Base-by-base conservation (phyloP, 2,113 vertebrate genomes). In the Micronycteris hirsuta region DNA sequence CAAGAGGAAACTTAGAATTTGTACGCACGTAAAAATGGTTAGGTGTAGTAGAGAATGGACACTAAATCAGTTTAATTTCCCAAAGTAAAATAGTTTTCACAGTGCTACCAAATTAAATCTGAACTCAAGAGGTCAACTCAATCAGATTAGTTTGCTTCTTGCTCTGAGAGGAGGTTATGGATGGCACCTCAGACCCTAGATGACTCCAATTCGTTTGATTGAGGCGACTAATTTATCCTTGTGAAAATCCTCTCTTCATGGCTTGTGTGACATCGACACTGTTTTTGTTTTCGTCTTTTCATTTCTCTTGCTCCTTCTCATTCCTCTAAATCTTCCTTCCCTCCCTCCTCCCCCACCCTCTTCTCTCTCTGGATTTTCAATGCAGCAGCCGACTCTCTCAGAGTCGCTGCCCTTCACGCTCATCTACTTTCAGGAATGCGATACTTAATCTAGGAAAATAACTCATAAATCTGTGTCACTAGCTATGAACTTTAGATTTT, bases 91-190 rank as follows among this genome's bases (percentile, higher is more conserved):
- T 33, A 78, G 19, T 91, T 96, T 96, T 85, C 33, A 87, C 45
- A 70, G 76, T 86, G 61, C 78, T 92, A 54, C 45, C n/a, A 47
- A 93, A 97, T 95, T 93, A 88, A 73, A 45, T 86, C 54, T 93
- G 89, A 94, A 85, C 87, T 24, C 45, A 67, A 56, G 65, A 92
- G 93, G 80, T 97, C 97, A 97, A 81, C 91, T 96, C 45, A 97
- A 85, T 92, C 82, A 90, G 78, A 91, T 89, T 67, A 81, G 61
- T 81, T 58, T 45, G 54, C 73, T 95, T 58, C 86, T 92, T 20
- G 43, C 65, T 92, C 28, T 31, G 33, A 74, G 17, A 63, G 16
- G 11, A 81, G 70, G 45, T 85, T 67, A 86, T 0, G 54, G 58
- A 58, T 81, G 65, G 61, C 7, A 26, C 1, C 54, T 26, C n/a